phyloP scores from a whole-genome alignment of 1,140 invertebrate genomes.

The Hermetia illucens region DNA sequence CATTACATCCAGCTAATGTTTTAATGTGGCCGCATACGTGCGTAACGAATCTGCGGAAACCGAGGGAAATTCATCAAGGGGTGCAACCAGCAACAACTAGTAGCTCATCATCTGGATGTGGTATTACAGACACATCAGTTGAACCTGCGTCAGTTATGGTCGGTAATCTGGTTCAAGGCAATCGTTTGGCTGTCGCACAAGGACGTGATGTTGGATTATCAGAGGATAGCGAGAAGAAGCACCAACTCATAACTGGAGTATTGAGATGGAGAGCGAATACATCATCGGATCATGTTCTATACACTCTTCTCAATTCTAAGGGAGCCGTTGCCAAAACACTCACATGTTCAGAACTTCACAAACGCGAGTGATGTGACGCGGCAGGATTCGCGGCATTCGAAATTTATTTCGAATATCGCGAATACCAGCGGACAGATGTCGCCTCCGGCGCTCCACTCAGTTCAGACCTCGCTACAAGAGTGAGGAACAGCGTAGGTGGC shows the following conservation, averaged over 20 bases:
- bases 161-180: slow-evolving; percentile 97
- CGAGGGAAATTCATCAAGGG: slow-evolving; percentile 82
- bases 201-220: slow-evolving; percentile 83
- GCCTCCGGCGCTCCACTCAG: no score
- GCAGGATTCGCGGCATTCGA: no score
- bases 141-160: slow-evolving; percentile 98
- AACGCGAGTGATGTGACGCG: no score
- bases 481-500: no score
- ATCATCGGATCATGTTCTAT: slow-evolving; percentile 95
- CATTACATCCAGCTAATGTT: slow-evolving; percentile 96
- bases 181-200: slow-evolving; percentile 86
- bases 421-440: no score
- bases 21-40: slow-evolving; percentile 99
- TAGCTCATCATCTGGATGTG: slow-evolving; percentile 33
- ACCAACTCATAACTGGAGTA: slow-evolving; percentile 96
- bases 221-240: slow-evolving; percentile 84
- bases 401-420: no score
- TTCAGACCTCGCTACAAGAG: no score
- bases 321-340: slow-evolving; percentile 70
- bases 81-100: slow-evolving; percentile 28
- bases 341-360: slow-evolving; percentile 92
- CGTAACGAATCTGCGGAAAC: slow-evolving; percentile 98
- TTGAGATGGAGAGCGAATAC: slow-evolving; percentile 85
- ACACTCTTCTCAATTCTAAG: slow-evolving; percentile 90
- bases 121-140: slow-evolving; percentile 73